Evolutionary conservation across 2,888 invertebrate species (phyloP), one percentile per base, ranked within the genome.

Genomic region (Phaonia tiefii): DNA sequence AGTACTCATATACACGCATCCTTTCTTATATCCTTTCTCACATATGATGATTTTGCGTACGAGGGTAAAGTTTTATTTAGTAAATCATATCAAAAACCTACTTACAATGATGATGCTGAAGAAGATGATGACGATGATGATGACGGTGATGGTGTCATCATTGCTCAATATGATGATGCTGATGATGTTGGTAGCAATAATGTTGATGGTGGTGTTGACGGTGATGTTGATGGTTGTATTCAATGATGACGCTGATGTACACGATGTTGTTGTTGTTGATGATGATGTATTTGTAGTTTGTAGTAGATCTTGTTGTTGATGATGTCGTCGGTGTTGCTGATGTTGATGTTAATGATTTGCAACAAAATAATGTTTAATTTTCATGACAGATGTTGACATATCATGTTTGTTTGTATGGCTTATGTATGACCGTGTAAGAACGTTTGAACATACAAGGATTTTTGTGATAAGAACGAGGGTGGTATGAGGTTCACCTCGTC

Each of bases 311-410:
- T 60, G 60, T 1, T 60, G 42, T 63, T 42, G 63, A 1, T 42
- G 42, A 5, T 63, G 63, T 1, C 42, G 63, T 17, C 20, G 39
- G 11, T 22, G 63, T n/a, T 42, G 54, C 8, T 7, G 31, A 31
- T 11, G 11, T 1, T 13, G 20, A 11, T 20, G 63, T 42, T 22
- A 22, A 42, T 63, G 63, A 63, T 63, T 20, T 63, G 42, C 63
- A 22, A 42, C 63, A 42, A 42, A 42, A 42, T 63, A 42, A 63
- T 63, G 63, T 42, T 63, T 11, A 17, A 63, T 42, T 26, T 63
- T 22, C 22, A 42, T 63, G 42, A 13, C 63, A 63, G 63, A 39
- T 63, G 63, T 42, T 63, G 63, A 63, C 63, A 63, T 22, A 20
- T 25, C 3, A 54, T 31, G 31, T 31, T 5, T 54, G 51, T 22